Conservation (phyloP, 2,888 invertebrate species). For the Caenorhabditis becei region DNA sequence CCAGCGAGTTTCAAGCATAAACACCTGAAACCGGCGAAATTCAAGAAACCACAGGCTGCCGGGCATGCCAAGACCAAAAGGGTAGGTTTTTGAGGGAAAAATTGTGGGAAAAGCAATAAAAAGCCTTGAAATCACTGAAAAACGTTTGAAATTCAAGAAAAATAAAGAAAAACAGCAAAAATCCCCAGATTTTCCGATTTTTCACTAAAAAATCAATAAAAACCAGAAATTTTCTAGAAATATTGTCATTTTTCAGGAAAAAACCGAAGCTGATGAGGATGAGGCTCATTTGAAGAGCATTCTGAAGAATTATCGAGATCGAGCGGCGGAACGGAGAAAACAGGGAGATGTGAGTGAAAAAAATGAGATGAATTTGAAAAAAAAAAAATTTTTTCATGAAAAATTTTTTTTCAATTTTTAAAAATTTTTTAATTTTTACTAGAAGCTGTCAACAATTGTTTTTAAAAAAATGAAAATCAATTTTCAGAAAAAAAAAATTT, state of each 20-base stretch:
- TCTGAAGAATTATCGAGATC: slow-evolving; percentile 81
- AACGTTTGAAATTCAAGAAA: slow-evolving; percentile 1
- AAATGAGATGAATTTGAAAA: too few species aligned
- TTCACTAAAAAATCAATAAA: not conserved
- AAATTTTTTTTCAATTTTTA: too few species aligned
- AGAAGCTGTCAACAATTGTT: too few species aligned
- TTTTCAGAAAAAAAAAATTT: too few species aligned
- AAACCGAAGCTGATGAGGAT: slow-evolving; percentile 75
- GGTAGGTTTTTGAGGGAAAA: slow-evolving; percentile 1
- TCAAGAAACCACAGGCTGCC: slow-evolving; percentile 49
- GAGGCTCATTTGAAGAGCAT: slow-evolving; percentile 77
- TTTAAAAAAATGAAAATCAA: too few species aligned
- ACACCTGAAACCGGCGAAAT: slow-evolving; percentile 61
- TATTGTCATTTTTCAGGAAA: slow-evolving; percentile 56
- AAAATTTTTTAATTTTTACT: not conserved
- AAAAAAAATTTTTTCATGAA: too few species aligned
- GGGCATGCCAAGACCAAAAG: slow-evolving; percentile 44
- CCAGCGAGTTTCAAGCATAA: slow-evolving; percentile 59
- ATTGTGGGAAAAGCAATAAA: too few species aligned
- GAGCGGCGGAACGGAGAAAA: slow-evolving; percentile 82
- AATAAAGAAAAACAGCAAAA: not conserved
- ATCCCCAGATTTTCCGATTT: not conserved
- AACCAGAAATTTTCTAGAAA: too few species aligned
- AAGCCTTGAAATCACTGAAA: too few species aligned
- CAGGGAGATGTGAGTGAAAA: slow-evolving; percentile 69